A percentile compares a stretch with the other conserved stretches of the same genome.
These are phyloP conservation scores for Machimus atricapillus DNA, from an alignment of 2,888 invertebrate genomes.

Conservation along the genomic window DNA sequence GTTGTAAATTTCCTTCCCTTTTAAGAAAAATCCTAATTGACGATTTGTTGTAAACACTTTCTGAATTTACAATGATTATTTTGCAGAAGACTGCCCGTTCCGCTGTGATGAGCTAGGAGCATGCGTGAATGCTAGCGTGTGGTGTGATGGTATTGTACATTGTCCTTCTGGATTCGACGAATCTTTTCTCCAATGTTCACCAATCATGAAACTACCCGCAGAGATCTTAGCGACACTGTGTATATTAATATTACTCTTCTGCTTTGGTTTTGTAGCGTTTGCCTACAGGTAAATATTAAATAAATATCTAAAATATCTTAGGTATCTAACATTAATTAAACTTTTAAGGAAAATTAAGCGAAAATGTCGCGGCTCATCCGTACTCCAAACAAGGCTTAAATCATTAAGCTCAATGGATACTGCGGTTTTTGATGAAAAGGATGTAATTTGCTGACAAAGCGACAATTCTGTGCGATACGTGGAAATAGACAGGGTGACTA, in stretches of 20 bases:
- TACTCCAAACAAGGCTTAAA: constrained; percentile 80
- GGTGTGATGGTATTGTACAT: constrained; percentile 81
- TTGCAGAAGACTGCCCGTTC: constrained; percentile 76
- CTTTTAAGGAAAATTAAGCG: constrained; percentile 64
- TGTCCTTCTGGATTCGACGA: constrained; percentile 85
- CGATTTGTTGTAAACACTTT: not conserved
- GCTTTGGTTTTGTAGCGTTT: constrained; percentile 63
- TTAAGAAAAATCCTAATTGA: not conserved
- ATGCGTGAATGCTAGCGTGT: constrained; percentile 78
- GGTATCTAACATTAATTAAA: constrained; percentile 52
- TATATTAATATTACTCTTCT: constrained; percentile 61
- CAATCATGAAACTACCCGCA: constrained; percentile 77
- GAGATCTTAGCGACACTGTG: constrained; percentile 71
- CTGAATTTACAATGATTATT: constrained; percentile 41
- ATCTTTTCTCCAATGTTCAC: constrained; percentile 79
- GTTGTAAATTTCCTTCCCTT: not conserved
- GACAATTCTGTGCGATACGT: constrained; percentile 94
- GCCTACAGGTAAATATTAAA: constrained; percentile 64
- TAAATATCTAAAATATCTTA: not conserved
- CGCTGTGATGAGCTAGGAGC: constrained; percentile 82
- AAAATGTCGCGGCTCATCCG: constrained; percentile 75
- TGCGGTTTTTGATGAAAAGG: constrained; percentile 84
- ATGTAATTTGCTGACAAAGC: constrained; percentile 95
- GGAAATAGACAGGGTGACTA: constrained; percentile 88
- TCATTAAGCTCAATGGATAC: constrained; percentile 78